Base-by-base conservation (phyloP, 2,113 vertebrate genomes). In the Ellobius talpinus region DNA sequence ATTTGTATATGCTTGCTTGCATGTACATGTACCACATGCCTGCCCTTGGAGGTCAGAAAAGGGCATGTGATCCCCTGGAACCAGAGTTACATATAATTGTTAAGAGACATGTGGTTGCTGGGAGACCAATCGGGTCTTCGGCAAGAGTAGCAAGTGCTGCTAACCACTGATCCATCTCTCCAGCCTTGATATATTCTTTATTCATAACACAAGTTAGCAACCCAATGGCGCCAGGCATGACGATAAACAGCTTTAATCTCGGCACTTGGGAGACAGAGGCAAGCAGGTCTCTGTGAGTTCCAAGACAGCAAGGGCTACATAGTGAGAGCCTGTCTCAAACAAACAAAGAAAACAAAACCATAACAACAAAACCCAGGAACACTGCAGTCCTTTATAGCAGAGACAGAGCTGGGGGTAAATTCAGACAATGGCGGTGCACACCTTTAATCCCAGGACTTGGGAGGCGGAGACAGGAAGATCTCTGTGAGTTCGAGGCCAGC, bases 341-440 rank as follows among this genome's bases (percentile, higher is more conserved):
- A 31, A 19, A 21, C 10, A 31, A 19, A 21, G 13, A 73, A 96
- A 87, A 39, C 73, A 76, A 45, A 39, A 12, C 23, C 29, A 78
- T 14, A 77, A 31, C 42, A 78, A 78, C 29, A 55, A 52, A 79
- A 23, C 16, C 45, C 68, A 81, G 10, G 39, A 77, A 77, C 72
- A 93, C n/a, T 72, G 26, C 19, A 95, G 66, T 93, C 36, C 63
- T 78, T 74, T 89, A 55, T 84, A 45, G 66, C 72, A 77, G 66
- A 78, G 17, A 36, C 29, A 39, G 52, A n/a, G 45, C 7, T 89
- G 16, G 21, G 45, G 76, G 33, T 24, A 77, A 93, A 91, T 81
- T 24, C 65, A 3, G 55, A 1, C 16, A 11, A 50, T 11, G 17
- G 55, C 4, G 17, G 55, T 3, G 1, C 52, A 55, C 14, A 14